Evolutionary conservation across 2,797 vertebrate species (phyloP).

Genomic region (Sebastes melanostomus): DNA sequence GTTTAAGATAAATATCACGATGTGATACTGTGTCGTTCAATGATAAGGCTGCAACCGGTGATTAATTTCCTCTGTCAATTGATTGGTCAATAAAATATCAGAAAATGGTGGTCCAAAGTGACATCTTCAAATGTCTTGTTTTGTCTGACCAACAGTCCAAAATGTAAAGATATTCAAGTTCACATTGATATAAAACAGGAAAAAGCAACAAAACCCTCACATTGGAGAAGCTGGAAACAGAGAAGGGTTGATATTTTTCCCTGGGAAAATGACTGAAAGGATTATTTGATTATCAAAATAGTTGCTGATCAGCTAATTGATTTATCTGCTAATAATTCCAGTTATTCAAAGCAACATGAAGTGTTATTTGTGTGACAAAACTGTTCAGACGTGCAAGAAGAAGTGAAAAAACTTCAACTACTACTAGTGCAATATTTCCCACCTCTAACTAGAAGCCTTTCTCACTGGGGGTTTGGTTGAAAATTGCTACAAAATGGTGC

Average conservation of each 20-base stretch:
- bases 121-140: neutral
- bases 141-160: neutral
- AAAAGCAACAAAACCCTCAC: neutral
- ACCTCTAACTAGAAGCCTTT: neutral
- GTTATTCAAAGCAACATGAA: neutral
- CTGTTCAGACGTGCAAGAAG: neutral
- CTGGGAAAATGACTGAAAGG: neutral
- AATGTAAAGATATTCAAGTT: neutral
- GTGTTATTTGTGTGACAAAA: neutral
- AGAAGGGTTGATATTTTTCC: neutral
- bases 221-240: neutral
- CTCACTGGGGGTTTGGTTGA: neutral
- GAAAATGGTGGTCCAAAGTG: neutral
- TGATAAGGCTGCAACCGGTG: neutral
- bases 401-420: neutral
- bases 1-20: neutral
- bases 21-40: neutral
- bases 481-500: neutral
- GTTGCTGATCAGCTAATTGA: neutral
- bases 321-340: neutral
- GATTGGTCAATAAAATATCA: neutral
- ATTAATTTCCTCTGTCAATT: neutral
- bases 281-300: neutral
- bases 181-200: neutral
- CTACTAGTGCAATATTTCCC: neutral